Conservation (phyloP, 2,888 invertebrate species). For the Sinodicranocentrus sp. region DNA sequence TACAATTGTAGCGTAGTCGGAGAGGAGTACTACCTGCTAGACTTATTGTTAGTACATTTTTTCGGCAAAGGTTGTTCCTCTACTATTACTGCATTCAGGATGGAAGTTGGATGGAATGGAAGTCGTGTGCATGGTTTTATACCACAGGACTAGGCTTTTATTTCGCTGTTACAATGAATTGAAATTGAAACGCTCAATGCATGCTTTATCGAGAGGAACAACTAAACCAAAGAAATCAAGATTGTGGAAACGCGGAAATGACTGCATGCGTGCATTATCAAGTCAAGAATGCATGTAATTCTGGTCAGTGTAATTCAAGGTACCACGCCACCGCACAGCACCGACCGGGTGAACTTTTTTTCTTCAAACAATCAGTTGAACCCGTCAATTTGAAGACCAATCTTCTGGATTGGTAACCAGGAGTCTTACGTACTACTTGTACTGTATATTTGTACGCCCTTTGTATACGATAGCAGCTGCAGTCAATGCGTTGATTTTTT, state of each 20-base stretch:
- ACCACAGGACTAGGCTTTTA: too few relatives aligned
- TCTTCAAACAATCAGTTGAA: not conserved
- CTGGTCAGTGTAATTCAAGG: constrained; percentile 29
- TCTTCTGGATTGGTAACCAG: not conserved
- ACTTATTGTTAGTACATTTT: too few relatives aligned
- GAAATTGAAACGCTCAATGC: too few relatives aligned
- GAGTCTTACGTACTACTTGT: too few relatives aligned
- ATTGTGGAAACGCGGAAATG: constrained; percentile 27
- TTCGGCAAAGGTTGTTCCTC: too few relatives aligned
- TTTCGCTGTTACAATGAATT: too few relatives aligned
- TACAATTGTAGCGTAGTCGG: not conserved
- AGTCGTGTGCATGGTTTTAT: too few relatives aligned
- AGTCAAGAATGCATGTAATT: constrained; percentile 25
- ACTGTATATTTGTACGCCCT: too few relatives aligned
- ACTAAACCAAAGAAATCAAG: constrained; percentile 25
- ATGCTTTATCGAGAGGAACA: not conserved
- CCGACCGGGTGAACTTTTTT: not conserved
- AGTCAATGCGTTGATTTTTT: too few relatives aligned
- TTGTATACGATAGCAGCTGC: too few relatives aligned
- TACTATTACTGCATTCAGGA: too few relatives aligned
- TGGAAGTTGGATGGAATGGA: too few relatives aligned
- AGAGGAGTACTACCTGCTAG: not conserved
- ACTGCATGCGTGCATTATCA: not conserved
- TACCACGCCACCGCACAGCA: not conserved
- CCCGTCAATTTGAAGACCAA: not conserved